Evolutionary conservation across 2,888 invertebrate species (phyloP), one percentile per base, ranked within the genome.

Genomic region (Rhamnusium bicolor): DNA sequence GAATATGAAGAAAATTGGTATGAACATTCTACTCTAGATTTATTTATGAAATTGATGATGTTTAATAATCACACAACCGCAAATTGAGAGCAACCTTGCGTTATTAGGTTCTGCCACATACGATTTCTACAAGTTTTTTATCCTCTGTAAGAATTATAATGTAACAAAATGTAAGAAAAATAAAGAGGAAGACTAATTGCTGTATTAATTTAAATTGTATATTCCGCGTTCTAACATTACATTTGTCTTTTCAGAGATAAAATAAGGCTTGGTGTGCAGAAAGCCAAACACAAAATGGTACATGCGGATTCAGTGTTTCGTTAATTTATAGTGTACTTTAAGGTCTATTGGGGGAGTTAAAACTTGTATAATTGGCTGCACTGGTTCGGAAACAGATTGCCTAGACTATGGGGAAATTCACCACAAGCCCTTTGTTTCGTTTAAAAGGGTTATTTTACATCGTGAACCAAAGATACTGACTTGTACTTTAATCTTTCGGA

Each of bases 341-440:
- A 76, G 80, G 80, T 81, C 80, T 82, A 81, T 83, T 75, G 80
- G 81, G n/a, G 81, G 80, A 80, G 80, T 79, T 85, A 84, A 84
- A 86, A 85, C 84, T 85, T 83, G 83, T 85, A 85, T 86, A 86
- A 86, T 86, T 86, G 85, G 85, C 84, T 85, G 85, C 85, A 84
- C 84, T 84, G 86, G 83, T 86, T 85, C 83, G 83, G 83, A 84
- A 85, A 84, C 85, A 85, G 85, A 86, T 85, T 85, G 85, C 83
- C 76, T 75, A 76, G 79, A 80, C 82, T 80, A 76, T 79, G 81
- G 83, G 81, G 83, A 82, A 84, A 82, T 83, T 79, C 78, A 75
- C 82, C 83, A 77, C 82, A 82, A 77, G 75, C 82, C 83, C 83
- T 84, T 84, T 84, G 84, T 84, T 84, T 82, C 82, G 79, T 83